Evolutionary conservation across 1,140 invertebrate genomes (phyloP).

Genomic region (Dendroctonus ponderosae): DNA sequence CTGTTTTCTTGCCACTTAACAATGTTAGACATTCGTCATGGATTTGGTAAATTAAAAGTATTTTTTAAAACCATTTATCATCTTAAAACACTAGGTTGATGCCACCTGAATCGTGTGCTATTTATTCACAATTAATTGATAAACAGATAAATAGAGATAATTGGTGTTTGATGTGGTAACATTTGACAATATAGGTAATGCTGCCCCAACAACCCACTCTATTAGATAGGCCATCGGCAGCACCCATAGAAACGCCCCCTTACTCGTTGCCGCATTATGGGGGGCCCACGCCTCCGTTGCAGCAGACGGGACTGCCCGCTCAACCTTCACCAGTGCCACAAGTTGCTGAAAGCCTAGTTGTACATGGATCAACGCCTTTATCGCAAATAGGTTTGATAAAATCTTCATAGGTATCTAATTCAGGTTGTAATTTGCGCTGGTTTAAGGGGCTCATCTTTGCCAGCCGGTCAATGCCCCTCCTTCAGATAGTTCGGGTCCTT

Average conservation of each 20-base stretch:
- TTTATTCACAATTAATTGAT: too few relatives aligned
- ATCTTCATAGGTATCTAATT: neutral
- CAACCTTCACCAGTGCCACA: constrained; percentile 43
- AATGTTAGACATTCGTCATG: too few relatives aligned
- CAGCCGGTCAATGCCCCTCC: constrained; percentile 53
- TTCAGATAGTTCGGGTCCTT: constrained; percentile 49
- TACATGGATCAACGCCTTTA: constrained; percentile 81
- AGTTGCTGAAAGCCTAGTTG: constrained; percentile 46
- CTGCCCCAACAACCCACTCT: constrained; percentile 41
- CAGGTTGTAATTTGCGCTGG: neutral
- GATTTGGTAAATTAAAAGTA: too few relatives aligned
- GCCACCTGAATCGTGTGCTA: too few relatives aligned
- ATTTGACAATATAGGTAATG: constrained; percentile 23
- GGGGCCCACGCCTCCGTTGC: constrained; percentile 47
- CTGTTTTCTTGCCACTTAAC: too few relatives aligned
- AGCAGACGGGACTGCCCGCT: constrained; percentile 13
- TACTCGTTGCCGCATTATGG: constrained; percentile 48
- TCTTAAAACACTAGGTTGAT: too few relatives aligned
- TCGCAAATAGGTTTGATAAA: constrained; percentile 70
- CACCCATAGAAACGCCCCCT: constrained; percentile 24
- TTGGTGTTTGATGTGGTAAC: neutral
- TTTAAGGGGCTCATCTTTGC: constrained; percentile 23
- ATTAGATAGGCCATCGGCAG: constrained; percentile 41
- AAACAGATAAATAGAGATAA: neutral
- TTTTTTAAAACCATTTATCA: too few relatives aligned